A percentile compares a stretch with the other conserved stretches of the same genome.
phyloP scores from a whole-genome alignment of 1,140 invertebrate species.

The Megalonaias nervosa region DNA sequence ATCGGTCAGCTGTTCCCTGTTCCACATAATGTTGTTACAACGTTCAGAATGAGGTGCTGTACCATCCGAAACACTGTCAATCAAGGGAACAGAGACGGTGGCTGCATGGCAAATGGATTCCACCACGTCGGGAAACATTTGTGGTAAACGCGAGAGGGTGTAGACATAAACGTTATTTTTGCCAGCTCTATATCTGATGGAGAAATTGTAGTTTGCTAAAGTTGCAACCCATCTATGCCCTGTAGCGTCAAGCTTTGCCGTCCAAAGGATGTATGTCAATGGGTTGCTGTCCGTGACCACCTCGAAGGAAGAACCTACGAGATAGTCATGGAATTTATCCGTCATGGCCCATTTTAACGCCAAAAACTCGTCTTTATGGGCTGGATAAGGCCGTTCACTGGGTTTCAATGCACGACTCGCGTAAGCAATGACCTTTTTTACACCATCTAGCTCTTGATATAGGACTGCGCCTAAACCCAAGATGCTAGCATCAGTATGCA shows the following conservation, averaged over 20 bases:
- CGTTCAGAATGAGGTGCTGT: neutral
- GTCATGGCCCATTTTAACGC: neutral
- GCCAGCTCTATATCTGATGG: slow-evolving; percentile 3
- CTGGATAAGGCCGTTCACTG: slow-evolving; percentile 1
- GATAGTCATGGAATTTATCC: slow-evolving; percentile 19
- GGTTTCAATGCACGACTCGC: neutral
- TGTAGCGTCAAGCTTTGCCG: slow-evolving; percentile 18
- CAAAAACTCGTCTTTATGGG: neutral
- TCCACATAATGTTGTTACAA: slow-evolving; percentile 5
- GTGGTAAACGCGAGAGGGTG: neutral
- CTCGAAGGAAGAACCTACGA: neutral
- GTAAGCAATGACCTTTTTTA: neutral
- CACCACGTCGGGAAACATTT: neutral
- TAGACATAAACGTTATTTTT: slow-evolving; percentile 14
- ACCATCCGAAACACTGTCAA: neutral
- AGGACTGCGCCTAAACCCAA: neutral
- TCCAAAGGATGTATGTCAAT: neutral
- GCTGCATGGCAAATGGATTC: neutral
- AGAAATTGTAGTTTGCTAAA: slow-evolving; percentile 5
- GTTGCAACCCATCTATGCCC: neutral
- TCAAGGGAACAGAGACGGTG: neutral
- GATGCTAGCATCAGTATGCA: neutral
- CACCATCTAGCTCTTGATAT: slow-evolving; percentile 2
- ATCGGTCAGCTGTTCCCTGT: neutral
- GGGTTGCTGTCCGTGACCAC: slow-evolving; percentile 3